These are phyloP conservation scores for Dromaius novaehollandiae DNA, from an alignment of 2,113 vertebrate genomes.

Conservation along the genomic window DNA sequence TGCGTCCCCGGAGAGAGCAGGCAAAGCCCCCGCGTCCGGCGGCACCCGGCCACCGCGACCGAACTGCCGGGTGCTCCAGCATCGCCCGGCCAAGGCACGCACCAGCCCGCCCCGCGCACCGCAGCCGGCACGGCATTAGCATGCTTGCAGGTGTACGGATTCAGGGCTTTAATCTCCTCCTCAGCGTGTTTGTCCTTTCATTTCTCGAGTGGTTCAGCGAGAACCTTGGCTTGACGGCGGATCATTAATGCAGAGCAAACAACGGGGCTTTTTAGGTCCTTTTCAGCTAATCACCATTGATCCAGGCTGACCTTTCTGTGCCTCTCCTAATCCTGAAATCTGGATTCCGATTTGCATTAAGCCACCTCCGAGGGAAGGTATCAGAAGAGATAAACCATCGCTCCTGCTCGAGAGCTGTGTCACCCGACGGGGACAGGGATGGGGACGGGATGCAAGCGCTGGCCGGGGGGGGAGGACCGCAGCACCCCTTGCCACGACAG, in stretches of 20 bases:
- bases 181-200: neutral
- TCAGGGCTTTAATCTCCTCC: neutral
- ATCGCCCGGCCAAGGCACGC: no score
- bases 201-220: slow-evolving; percentile 1
- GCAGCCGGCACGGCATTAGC: neutral
- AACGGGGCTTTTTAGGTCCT: slow-evolving; percentile 2
- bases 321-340: slow-evolving; percentile 27
- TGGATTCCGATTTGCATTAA: neutral
- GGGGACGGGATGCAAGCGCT: accelerated
- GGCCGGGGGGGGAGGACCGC: accelerated
- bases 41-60: no score
- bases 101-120: no score
- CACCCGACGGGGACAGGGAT: accelerated
- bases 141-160: neutral
- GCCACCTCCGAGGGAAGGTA: neutral
- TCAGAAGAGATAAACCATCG: neutral
- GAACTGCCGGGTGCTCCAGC: neutral
- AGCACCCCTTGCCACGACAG: neutral
- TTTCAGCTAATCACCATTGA: slow-evolving; percentile 57
- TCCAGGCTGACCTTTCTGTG: slow-evolving; percentile 41
- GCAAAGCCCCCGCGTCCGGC: no score
- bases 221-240: neutral
- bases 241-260: slow-evolving; percentile 43
- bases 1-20: neutral
- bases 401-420: neutral